Base-by-base conservation (phyloP, 2,888 invertebrate species). In the Orthonychiurus folsomi region DNA sequence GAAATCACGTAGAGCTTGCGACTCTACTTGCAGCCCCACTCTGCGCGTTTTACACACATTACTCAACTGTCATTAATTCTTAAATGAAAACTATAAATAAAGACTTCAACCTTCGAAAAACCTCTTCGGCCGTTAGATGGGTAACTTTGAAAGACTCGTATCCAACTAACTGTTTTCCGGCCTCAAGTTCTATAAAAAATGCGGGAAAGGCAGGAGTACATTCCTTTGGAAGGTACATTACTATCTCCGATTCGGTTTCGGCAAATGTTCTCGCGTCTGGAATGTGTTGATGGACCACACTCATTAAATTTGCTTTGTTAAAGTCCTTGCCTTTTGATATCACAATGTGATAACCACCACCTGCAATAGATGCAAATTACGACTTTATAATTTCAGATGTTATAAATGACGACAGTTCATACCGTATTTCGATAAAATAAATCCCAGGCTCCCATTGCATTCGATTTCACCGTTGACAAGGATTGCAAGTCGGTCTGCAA, bases 271-370 rank as follows among this genome's bases (percentile, higher is more conserved):
- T 12, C 52, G 9, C 20, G 52, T 52, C 20, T 20, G 52, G 52
- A n/a, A 52, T 52, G 9, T 20, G 3, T 5, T n/a, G 20, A 20
- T 52, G 52, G 9, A 52, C 52, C 3, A 52, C n/a, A 9, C 24
- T 52, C 9, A 20, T 12, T 23, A 52, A 20, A 12, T 52, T 20
- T 12, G 5, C n/a, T 21, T 9, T 23, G 9, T 52, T 52, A 23
- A 52, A 52, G 5, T 23, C 20, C 21, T 23, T 20, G 20, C 52
- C 52, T 23, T 52, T 52, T 9, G 24, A 12, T 5, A 52, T n/a
- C 9, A 21, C 24, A 9, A 52, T 5, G n/a, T 52, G 52, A 52
- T 52, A 52, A n/a, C 52, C 52, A 21, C 52, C 52, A 12, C 52
- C 52, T 52, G 24, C 3, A 52, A 52, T 21, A 5, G 20, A n/a